phyloP scores from a whole-genome alignment of 2,888 invertebrate genomes.

The Trichogramma evanescens region DNA sequence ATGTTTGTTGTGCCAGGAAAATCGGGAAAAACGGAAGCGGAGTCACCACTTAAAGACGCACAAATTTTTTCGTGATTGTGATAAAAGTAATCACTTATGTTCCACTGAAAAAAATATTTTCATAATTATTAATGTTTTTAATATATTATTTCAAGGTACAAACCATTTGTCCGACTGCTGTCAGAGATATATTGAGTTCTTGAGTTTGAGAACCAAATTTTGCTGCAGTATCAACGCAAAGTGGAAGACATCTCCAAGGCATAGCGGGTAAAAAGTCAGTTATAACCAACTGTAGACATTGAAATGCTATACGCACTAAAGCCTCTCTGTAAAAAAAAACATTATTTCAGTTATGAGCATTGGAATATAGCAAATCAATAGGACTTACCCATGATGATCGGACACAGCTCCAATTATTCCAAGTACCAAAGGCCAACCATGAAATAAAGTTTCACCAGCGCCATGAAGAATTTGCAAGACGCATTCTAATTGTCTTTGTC shows the following conservation, averaged over 20 bases:
- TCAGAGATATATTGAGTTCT: conserved; percentile 93
- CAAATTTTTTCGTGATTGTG: conserved; percentile 85
- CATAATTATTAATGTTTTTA: background rate
- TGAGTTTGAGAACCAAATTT: conserved; percentile 94
- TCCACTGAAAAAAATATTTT: conserved; percentile 68
- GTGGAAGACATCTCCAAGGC: conserved; percentile 81
- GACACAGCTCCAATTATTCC: conserved; percentile 93
- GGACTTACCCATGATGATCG: conserved; percentile 75
- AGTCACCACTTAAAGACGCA: conserved; percentile 65
- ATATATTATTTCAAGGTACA: conserved; percentile 21
- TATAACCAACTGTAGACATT: conserved; percentile 89
- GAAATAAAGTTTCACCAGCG: conserved; percentile 83
- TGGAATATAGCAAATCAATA: background rate
- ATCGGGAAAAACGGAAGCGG: conserved; percentile 68
- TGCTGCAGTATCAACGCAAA: conserved; percentile 86
- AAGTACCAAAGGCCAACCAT: conserved; percentile 92
- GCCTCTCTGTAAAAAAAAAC: conserved; percentile 60
- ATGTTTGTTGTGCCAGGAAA: conserved; percentile 77
- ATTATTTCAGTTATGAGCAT: background rate
- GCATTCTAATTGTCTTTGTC: conserved; percentile 91
- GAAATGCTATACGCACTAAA: conserved; percentile 87
- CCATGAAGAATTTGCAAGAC: conserved; percentile 88
- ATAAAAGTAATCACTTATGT: conserved; percentile 94
- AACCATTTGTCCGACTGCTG: conserved; percentile 94
- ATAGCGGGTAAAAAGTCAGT: conserved; percentile 87